Percentiles rank a stretch among this genome's conserved stretches.
Conservation (phyloP, 2,113 vertebrate species). For the Saccopteryx bilineata region DNA sequence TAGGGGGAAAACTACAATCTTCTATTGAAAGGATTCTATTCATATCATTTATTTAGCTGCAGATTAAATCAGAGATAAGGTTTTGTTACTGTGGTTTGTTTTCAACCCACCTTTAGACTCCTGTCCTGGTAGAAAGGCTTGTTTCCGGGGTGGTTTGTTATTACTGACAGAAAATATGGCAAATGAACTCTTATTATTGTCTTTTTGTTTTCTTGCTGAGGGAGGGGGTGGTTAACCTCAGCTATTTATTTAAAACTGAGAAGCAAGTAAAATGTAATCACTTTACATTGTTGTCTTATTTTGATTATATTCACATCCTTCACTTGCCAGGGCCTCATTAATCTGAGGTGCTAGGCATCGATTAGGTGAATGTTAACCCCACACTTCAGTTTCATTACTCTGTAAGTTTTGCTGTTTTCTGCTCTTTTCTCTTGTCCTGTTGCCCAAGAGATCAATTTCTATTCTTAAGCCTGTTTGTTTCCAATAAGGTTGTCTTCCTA, state of each 20-base stretch:
- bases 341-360: slow-evolving; percentile 36
- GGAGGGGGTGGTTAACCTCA: background rate
- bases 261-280: background rate
- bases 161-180: slow-evolving; percentile 27
- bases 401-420: slow-evolving; percentile 44
- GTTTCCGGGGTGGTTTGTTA: background rate
- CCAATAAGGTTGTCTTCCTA: background rate
- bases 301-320: slow-evolving; percentile 45
- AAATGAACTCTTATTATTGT: background rate
- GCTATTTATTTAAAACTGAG: slow-evolving; percentile 35
- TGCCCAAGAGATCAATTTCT: slow-evolving; percentile 69
- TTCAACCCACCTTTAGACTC: background rate
- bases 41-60: slow-evolving; percentile 54
- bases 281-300: slow-evolving; percentile 32
- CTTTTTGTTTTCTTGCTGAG: slow-evolving; percentile 1
- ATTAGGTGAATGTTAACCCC: slow-evolving; percentile 28
- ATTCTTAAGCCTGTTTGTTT: background rate
- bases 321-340: slow-evolving; percentile 9
- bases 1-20: slow-evolving; percentile 53
- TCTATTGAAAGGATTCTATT: slow-evolving; percentile 46
- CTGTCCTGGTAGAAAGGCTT: background rate
- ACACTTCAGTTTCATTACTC: slow-evolving; percentile 14
- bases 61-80: slow-evolving; percentile 18
- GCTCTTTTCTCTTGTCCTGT: slow-evolving; percentile 24
- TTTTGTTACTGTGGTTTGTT: slow-evolving; percentile 24